Base-by-base conservation (phyloP, 2,888 invertebrate genomes). In the Papilio demoleus region DNA sequence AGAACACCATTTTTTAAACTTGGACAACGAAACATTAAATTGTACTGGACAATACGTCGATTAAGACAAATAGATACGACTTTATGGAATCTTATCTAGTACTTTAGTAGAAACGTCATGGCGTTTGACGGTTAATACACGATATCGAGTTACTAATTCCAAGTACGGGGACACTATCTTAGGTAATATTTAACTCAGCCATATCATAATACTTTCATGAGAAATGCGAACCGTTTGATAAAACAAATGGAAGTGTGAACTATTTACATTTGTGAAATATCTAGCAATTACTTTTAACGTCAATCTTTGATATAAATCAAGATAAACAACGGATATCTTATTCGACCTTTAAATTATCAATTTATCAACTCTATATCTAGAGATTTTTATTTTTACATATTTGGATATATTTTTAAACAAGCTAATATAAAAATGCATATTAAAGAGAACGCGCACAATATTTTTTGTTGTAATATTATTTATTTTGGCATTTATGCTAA, bases 161-260 rank as follows among this genome's bases (percentile, higher is more conserved):
- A 14, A 59, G 64, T 68, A 68, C 67, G 40, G 60, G 36, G 58
- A 64, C 50, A 31, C 34, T 68, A 68, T 68, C 68, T 68, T 40
- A 19, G 22, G 17, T 56, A 45, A 63, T 58, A 63, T 56, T 62
- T 24, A 5, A 63, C 63, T 68, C 58, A 64, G 50, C 59, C 24
- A 58, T 68, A 47, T 68, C 63, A 63, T 58, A 62, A 56, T 45
- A 45, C 53, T 67, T 53, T 42, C 67, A 42, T 67, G 40, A 62
- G 67, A 67, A 67, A 60, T 42, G 19, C 36, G 38, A 61, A 47
- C 50, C 40, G 67, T 27, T 62, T 50, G 61, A 58, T 58, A 58
- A 19, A 11, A 31, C 12, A 65, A n/a, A 24, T 17, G 24, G n/a
- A 50, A 27, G 27, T 17, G 34, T 56, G 12, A 31, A 31, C 12